These are phyloP conservation scores for Tachuris rubrigastra DNA, from an alignment of 2,113 vertebrate genomes.

Conservation along the genomic window DNA sequence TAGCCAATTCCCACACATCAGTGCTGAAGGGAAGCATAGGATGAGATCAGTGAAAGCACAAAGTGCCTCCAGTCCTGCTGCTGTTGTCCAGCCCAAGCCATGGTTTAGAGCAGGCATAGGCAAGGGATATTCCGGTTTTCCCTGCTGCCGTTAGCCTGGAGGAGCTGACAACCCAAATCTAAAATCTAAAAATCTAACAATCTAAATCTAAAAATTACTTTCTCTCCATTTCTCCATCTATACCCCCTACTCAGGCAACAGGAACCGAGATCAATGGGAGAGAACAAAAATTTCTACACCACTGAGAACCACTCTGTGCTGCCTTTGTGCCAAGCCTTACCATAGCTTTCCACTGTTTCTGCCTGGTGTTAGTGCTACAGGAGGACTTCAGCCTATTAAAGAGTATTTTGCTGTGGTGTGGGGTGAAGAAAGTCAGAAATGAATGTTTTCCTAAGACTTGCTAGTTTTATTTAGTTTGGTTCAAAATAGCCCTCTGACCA, in stretches of 20 bases:
- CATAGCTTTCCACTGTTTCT: not conserved
- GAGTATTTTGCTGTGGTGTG: not conserved
- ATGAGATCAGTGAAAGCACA: not conserved
- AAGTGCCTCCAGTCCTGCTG: not conserved
- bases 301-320: not conserved
- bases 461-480: slow-evolving; percentile 43
- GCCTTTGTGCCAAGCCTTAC: not conserved
- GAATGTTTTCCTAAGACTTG: slow-evolving; percentile 52
- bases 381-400: not conserved
- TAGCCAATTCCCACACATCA: not conserved
- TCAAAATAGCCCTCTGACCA: slow-evolving; percentile 31
- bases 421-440: slow-evolving; percentile 10
- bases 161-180: not conserved
- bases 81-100: not conserved
- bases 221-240: not conserved
- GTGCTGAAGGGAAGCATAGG: not conserved
- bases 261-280: not conserved
- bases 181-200: no score
- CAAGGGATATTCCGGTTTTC: not conserved
- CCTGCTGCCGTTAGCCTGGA: not conserved
- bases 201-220: not conserved
- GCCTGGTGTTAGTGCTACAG: not conserved
- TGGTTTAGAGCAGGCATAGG: not conserved
- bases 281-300: rapidly evolving
- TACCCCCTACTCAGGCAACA: not conserved